Evolutionary conservation across 2,797 vertebrate genomes (phyloP).

Genomic region (Petrocephalus sullivani): DNA sequence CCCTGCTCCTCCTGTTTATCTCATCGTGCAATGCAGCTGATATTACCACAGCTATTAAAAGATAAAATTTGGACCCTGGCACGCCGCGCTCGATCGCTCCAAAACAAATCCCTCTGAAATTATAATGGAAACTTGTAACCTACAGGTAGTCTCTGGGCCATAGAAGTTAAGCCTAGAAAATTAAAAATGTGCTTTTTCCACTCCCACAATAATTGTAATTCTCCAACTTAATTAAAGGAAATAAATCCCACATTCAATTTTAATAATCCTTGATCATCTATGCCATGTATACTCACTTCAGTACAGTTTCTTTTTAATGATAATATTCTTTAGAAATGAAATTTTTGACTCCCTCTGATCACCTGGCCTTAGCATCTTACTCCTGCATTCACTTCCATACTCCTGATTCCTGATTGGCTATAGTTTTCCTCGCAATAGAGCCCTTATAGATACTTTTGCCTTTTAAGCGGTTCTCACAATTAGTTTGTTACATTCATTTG

Average conservation of each 20-base stretch:
- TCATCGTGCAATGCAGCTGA: not conserved
- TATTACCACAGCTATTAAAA: slow-evolving; percentile 15
- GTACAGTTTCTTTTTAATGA: not conserved
- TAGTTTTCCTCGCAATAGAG: not conserved
- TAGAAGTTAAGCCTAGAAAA: not conserved
- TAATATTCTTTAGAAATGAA: not conserved
- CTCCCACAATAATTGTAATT: slow-evolving; percentile 6
- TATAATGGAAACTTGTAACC: slow-evolving; percentile 14
- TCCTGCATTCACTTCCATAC: not conserved
- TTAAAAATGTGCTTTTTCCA: not conserved
- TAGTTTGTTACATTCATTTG: not conserved
- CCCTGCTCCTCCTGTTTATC: not conserved
- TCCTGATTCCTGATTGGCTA: not conserved
- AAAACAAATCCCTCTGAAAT: slow-evolving; percentile 14
- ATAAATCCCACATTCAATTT: slow-evolving; percentile 5
- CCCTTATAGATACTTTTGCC: not conserved
- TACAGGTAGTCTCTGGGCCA: not conserved
- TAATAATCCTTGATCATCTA: not conserved
- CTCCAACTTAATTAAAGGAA: slow-evolving; percentile 9
- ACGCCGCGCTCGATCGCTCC: not conserved
- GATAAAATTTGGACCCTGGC: not conserved
- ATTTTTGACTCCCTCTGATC: not conserved
- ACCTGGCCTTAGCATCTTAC: not conserved
- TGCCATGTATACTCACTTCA: not conserved
- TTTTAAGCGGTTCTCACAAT: not conserved